Conservation (phyloP, 2,797 vertebrate genomes). For the Etheostoma perlongum region DNA sequence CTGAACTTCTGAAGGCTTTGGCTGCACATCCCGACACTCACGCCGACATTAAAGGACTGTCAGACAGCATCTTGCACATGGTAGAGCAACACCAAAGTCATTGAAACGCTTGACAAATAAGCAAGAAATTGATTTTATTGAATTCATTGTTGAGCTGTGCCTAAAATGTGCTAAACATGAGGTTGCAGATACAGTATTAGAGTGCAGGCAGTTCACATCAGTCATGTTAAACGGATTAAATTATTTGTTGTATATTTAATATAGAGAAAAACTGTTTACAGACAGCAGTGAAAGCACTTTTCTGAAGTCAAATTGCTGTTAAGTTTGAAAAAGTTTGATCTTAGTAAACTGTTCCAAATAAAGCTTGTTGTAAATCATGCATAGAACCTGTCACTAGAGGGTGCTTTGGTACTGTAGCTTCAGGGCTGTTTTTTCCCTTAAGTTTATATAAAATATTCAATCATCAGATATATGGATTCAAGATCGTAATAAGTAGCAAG, state of each 20-base stretch:
- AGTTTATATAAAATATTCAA: conserved; percentile 28
- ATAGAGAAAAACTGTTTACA: conserved; percentile 2
- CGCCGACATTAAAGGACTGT: conserved; percentile 87
- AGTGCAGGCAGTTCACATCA: neutral
- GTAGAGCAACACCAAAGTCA: conserved; percentile 85
- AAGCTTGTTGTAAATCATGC: conserved; percentile 1
- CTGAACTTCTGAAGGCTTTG: conserved; percentile 89
- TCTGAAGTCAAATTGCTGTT: neutral
- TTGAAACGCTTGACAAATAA: conserved; percentile 37
- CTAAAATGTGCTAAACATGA: neutral
- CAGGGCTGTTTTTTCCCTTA: conserved; percentile 8
- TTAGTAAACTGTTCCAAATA: conserved; percentile 12
- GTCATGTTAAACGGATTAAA: conserved; percentile 4
- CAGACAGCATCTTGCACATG: conserved; percentile 87
- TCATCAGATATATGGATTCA: conserved; percentile 7
- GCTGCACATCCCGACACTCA: conserved; percentile 88
- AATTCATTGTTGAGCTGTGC: conserved; percentile 7
- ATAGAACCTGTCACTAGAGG: conserved; percentile 66
- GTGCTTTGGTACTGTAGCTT: conserved; percentile 53
- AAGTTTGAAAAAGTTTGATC: neutral
- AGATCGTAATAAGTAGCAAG: conserved; percentile 9
- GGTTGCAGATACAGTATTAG: neutral
- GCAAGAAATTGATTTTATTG: neutral
- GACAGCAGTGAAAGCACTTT: neutral
- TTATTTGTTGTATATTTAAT: neutral